Evolutionary conservation across 1,140 invertebrate species (phyloP), one percentile per base, ranked within the genome.

Genomic region (Drosophila nebulosa): DNA sequence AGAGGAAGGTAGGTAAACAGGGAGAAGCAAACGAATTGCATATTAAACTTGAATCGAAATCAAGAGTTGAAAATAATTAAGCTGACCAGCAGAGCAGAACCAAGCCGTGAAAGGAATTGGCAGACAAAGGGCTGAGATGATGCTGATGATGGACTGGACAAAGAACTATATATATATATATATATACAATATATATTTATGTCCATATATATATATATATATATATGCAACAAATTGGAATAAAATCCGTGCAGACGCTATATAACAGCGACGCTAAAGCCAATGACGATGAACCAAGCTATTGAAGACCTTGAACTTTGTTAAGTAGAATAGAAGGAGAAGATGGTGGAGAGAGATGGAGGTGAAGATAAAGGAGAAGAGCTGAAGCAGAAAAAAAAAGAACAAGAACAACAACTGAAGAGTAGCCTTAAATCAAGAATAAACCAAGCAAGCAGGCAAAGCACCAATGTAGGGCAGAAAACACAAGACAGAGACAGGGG

Each of bases 241-340:
- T 42, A 39, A 83, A 84, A 69, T 83, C 75, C 27, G 50, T 59
- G 63, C 74, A 70, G 65, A 53, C 69, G 27, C 65, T 12, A 32
- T 22, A 30, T n/a, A 57, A 52, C 61, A 32, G 9, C 24, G 58
- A 30, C 35, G 63, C 16, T 36, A 55, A 53, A 53, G 66, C 9
- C 42, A 50, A 56, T 10, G 36, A 66, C 52, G 51, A 64, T 78
- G 75, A 62, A 78, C 69, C 68, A 50, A 27, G 26, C 22, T 30
- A 16, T n/a, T 7, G 39, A 57, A 84, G 79, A 84, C 79, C 79
- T 84, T 84, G 79, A 84, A 84, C 79, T 84, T 84, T 84, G 76
- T 59, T 57, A 74, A 51, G 46, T 52, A 57, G 58, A 63, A 68
- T 60, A 30, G 12, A 46, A 27, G 56, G n/a, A 36, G 21, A 42